phyloP scores from a whole-genome alignment of 2,888 invertebrate genomes.

The Pinctada fucata region DNA sequence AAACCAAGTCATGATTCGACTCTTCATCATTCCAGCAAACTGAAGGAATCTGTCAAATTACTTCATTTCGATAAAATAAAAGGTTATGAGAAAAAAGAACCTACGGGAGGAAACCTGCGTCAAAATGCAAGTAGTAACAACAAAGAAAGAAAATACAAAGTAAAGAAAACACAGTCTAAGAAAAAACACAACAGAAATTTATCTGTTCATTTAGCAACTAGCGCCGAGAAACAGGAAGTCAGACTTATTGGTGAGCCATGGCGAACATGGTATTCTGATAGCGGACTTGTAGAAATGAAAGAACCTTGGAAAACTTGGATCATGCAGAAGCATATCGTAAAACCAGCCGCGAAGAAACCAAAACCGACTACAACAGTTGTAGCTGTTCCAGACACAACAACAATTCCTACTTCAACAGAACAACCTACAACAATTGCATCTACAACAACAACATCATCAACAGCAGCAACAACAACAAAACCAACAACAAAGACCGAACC shows the following conservation, averaged over 20 bases:
- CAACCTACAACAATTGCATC: background rate
- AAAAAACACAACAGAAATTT: background rate
- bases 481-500: background rate
- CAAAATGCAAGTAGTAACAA: background rate
- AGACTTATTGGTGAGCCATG: conserved; percentile 3
- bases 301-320: conserved; percentile 20
- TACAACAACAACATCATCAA: background rate
- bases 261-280: conserved; percentile 2
- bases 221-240: conserved; percentile 4
- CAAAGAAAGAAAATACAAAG: background rate
- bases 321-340: background rate
- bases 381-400: background rate
- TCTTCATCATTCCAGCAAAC: too few species aligned
- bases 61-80: background rate
- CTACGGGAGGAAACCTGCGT: background rate
- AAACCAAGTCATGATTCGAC: too few species aligned
- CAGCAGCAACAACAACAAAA: background rate
- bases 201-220: background rate
- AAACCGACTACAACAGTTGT: background rate
- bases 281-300: background rate
- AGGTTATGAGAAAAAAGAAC: background rate
- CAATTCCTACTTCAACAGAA: background rate
- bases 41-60: too few species aligned
- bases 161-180: background rate
- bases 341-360: background rate